Base-by-base conservation (phyloP, 2,113 vertebrate genomes). In the Clarias macrocephalus region DNA sequence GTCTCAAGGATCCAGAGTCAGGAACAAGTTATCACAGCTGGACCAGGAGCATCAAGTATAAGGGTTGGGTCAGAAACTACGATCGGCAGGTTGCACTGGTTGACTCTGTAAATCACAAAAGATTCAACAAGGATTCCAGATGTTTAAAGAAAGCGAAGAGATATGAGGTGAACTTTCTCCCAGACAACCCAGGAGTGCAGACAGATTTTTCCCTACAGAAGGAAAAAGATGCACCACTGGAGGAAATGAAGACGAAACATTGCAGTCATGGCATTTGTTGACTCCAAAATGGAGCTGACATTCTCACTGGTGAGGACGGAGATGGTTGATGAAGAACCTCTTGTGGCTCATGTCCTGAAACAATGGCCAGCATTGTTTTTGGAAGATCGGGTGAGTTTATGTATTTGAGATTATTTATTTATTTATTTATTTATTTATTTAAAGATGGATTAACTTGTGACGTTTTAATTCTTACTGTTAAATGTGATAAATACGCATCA, bases 361-460 rank as follows among this genome's bases (percentile, higher is more conserved):
- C 76, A n/a, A 86, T 89, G 80, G 80, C 84, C 88, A 57, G 85
- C 80, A 25, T 73, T 89, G 28, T 83, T 88, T 66, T 48, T 77
- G 84, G 33, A 85, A 65, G 25, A 77, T 60, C 72, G 65, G 37
- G 84, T 70, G 10, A 70, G 42, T 83, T 25, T 3, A 82, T 82
- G 10, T 2, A 37, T 65, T 37, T 66, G 57, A 66, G 42, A 42
- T 25, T 3, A 66, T 66, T 9, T 42, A 42, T 42, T 42, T 42
- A n/a, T n/a, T n/a, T n/a, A n/a, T n/a, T n/a, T n/a, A n/a, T n/a
- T n/a, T n/a, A 42, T 42, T 42, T 42, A 42, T 42, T 42, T 42
- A 42, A 42, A 42, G 42, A 42, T 42, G 42, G 42, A 42, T 42
- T 42, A 42, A 3, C 42, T 42, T 42, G 42, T 42, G 42, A 42